Evolutionary conservation across 2,113 vertebrate species (phyloP), one percentile per base, ranked within the genome.

Genomic region (Brachionichthys hirsutus): DNA sequence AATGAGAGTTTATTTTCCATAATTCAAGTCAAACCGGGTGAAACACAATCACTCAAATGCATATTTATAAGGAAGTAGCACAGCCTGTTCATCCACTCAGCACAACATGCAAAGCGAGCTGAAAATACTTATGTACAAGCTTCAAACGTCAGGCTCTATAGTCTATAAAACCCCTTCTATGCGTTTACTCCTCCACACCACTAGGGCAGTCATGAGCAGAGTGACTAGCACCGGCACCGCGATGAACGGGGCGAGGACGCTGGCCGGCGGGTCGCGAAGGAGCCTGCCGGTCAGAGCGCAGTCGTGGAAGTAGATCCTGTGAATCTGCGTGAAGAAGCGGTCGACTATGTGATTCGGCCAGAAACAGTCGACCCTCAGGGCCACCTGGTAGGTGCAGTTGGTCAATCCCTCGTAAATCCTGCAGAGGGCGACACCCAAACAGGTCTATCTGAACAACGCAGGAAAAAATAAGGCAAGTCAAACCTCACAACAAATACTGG

Each of bases 111-210:
- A 30, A 30, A 30, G 24, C 8, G 4, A 30, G 1, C 24, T 30
- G 24, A 30, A 30, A 30, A 30, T 30, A 3, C 24, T 30, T 30
- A 4, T 61, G 9, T 36, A 48, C 30, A 38, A 44, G 19, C 5
- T 8, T 40, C 0, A 1, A 30, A 17, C 3, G 24, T 30, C 24
- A 2, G 3, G 1, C 19, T n/a, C 40, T 83, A 91, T 41, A 95
- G 82, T n/a, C 40, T 83, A 91, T 41, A 95, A 82, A 1, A 95
- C 82, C 40, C 93, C 92, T 66, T 95, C 92, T 0, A 91, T 90
- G 73, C 72, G 89, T 69, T 96, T 94, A 85, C 94, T 95, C 62
- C 92, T 87, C 94, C 95, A 98, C 67, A 94, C 94, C 65, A 97
- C 94, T 24, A 96, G 81, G 0, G 81, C 89, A 0, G 94, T 95